phyloP scores from a whole-genome alignment of 2,797 vertebrate genomes.

The Microcaecilia unicolor region DNA sequence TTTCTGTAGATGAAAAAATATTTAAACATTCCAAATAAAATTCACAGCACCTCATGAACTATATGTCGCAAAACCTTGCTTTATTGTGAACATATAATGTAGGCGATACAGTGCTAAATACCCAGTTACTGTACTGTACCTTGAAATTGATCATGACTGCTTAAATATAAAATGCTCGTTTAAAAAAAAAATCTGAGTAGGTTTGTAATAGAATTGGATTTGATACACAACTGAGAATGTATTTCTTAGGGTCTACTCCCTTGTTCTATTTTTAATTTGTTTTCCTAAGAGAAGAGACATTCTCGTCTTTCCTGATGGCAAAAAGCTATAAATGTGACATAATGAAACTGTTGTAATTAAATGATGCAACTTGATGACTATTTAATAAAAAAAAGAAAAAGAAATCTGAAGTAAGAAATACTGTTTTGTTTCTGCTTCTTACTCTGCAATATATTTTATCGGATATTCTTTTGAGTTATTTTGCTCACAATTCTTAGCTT shows the following conservation, averaged over 20 bases:
- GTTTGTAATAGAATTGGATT: slow-evolving; percentile 29
- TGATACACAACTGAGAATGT: slow-evolving; percentile 12
- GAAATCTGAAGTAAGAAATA: slow-evolving; percentile 24
- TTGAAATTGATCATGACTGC: neutral
- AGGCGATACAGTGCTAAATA: slow-evolving; percentile 17
- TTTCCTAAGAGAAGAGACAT: slow-evolving; percentile 24
- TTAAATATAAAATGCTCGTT: slow-evolving; percentile 21
- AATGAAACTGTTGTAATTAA: slow-evolving; percentile 44
- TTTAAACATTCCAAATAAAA: slow-evolving; percentile 35
- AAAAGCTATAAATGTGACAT: slow-evolving; percentile 32
- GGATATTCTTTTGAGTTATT: too few relatives aligned
- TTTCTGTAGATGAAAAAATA: slow-evolving; percentile 8
- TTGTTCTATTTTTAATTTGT: slow-evolving; percentile 17
- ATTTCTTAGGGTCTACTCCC: slow-evolving; percentile 16
- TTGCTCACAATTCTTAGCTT: too few relatives aligned
- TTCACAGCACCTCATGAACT: slow-evolving; percentile 9
- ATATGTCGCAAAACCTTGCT: slow-evolving; percentile 14
- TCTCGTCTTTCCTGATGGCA: slow-evolving; percentile 35
- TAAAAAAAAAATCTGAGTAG: slow-evolving; percentile 27
- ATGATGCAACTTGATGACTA: slow-evolving; percentile 44
- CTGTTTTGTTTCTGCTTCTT: too few relatives aligned
- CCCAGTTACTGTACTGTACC: slow-evolving; percentile 14
- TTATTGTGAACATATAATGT: slow-evolving; percentile 21
- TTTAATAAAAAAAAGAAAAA: slow-evolving; percentile 57
- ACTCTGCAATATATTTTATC: too few relatives aligned